phyloP scores from a whole-genome alignment of 2,797 vertebrate species.

The Vespertilio murinus region DNA sequence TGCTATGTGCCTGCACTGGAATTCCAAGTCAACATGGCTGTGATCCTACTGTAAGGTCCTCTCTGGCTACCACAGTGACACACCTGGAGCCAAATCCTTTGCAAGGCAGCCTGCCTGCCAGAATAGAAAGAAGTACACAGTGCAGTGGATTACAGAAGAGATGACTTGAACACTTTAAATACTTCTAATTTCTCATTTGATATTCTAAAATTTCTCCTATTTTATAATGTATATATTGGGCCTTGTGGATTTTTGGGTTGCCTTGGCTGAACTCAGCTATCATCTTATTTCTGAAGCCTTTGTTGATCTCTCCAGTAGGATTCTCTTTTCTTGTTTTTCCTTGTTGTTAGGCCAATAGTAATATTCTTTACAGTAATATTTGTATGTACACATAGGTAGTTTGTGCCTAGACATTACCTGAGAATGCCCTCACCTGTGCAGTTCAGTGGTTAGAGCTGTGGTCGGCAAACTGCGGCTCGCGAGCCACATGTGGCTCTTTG shows the following conservation, averaged over 20 bases:
- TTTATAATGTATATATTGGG: background rate
- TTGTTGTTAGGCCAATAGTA: background rate
- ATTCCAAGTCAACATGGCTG: background rate
- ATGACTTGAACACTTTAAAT: background rate
- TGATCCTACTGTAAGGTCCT: background rate
- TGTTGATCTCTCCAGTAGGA: background rate
- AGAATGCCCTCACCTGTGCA: too few relatives aligned
- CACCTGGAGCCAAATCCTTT: too few relatives aligned
- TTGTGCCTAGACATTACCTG: background rate
- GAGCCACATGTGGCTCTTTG: too few relatives aligned
- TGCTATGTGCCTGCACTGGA: background rate
- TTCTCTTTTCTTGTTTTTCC: background rate
- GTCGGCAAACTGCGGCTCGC: too few relatives aligned
- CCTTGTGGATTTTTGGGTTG: background rate
- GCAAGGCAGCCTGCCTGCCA: background rate
- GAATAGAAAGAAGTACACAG: background rate
- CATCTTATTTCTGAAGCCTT: conserved; percentile 5
- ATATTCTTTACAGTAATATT: background rate
- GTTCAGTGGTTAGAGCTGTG: too few relatives aligned
- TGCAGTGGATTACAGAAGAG: background rate
- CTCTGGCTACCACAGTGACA: background rate
- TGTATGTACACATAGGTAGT: background rate
- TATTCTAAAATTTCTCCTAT: background rate
- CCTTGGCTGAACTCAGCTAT: background rate
- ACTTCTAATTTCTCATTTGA: background rate